Conservation (phyloP, 2,113 vertebrate genomes). For the Thomomys bottae region DNA sequence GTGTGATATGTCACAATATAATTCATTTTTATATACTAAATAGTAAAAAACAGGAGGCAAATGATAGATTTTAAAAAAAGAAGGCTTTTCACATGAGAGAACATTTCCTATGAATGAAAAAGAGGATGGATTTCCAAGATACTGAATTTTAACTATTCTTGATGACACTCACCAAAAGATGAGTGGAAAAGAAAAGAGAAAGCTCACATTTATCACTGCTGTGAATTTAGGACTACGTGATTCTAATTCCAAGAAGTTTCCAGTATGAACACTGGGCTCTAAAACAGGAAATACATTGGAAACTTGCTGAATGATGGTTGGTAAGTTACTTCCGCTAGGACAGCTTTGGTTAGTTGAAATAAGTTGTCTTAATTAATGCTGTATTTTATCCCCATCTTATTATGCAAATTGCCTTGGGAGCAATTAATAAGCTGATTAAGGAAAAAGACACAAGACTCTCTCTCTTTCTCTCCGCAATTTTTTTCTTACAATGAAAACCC, state of each 20-base stretch:
- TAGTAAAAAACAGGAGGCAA: no score
- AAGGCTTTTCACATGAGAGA: not conserved
- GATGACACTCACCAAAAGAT: not conserved
- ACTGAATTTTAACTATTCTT: not conserved
- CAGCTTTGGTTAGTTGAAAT: not conserved
- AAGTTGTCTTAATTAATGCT: not conserved
- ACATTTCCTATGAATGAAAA: not conserved
- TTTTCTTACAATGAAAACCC: not conserved
- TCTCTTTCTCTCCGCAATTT: not conserved
- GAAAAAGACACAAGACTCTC: not conserved
- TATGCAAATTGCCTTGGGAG: not conserved
- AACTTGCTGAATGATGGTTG: not conserved
- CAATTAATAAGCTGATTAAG: slow-evolving; percentile 17
- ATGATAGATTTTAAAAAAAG: no score
- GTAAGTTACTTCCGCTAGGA: not conserved
- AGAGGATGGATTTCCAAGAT: not conserved
- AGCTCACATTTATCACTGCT: not conserved
- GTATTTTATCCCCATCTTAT: not conserved
- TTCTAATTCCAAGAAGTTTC: not conserved
- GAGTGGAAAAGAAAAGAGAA: not conserved
- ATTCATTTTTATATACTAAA: no score
- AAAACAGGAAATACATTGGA: not conserved
- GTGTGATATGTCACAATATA: no score
- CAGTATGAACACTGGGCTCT: not conserved
- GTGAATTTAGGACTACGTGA: not conserved